Percentiles rank a stretch among this genome's conserved stretches.
Conservation (phyloP, 2,888 invertebrate species). For the Lepidochitona cinerea region DNA sequence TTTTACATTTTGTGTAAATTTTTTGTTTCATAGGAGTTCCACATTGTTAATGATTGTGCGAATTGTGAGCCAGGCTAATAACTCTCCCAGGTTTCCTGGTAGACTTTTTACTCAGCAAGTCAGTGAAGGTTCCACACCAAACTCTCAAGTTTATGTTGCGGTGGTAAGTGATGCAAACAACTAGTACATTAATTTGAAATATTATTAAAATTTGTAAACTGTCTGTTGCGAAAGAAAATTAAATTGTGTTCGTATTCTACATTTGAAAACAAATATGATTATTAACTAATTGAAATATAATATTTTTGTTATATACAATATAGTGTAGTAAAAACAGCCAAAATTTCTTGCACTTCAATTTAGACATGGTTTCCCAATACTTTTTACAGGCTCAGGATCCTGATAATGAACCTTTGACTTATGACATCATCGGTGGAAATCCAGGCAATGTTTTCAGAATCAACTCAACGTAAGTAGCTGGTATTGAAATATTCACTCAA, state of each 20-base stretch:
- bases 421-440: not conserved
- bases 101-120: not conserved
- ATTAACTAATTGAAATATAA: no score
- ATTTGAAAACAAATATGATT: no score
- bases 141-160: not conserved
- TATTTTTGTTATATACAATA: no score
- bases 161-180: no score
- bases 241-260: no score
- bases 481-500: no score
- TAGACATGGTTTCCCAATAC: not conserved
- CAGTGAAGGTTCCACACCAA: not conserved
- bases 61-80: not conserved
- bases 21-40: not conserved
- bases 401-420: not conserved
- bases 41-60: not conserved
- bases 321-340: no score
- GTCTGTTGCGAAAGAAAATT: no score
- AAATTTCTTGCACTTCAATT: no score
- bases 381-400: not conserved
- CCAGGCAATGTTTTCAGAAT: not conserved
- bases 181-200: no score
- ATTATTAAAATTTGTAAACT: no score
- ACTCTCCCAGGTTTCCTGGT: not conserved
- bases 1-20: no score
- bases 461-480: not conserved